Base-by-base conservation (phyloP, 2,113 vertebrate genomes). In the Chelonoidis abingdonii region DNA sequence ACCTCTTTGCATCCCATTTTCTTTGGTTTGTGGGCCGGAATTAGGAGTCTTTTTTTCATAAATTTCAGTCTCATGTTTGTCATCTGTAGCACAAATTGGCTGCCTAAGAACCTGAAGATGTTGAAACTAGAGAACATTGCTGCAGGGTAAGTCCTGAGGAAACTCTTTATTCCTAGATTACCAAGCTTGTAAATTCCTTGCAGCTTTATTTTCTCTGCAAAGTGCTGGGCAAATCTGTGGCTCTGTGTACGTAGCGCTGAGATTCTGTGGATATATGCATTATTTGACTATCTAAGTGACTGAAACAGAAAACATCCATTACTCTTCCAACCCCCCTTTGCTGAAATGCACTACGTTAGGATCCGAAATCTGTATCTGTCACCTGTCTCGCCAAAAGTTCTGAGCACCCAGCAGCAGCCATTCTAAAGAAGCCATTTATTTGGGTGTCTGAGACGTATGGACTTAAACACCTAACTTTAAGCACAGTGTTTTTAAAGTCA, bases 21-120 rank as follows among this genome's bases (percentile, higher is more conserved):
- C 93, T 95, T 35, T 22, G 92, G 83, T 94, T 94, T 80, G 31
- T 10, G 11, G 89, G 62, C 41, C 62, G 86, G 90, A 89, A 92
- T 92, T n/a, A 92, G 84, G 89, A 86, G 87, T 95, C 93, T 79
- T 44, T 44, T 84, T 84, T 72, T 88, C 62, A 80, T 86, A 90
- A 89, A 92, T 85, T 92, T 92, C 84, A 78, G 16, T 78, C 81
- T 95, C 47, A 19, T 56, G 44, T 78, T 50, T 89, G 22, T 81
- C 22, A 80, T 59, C 27, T n/a, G 3, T 12, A 52, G 27, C 75
- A 27, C 50, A 89, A 90, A 92, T 93, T 3, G 1, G 9, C 38
- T 41, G n/a, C 19, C 19, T 75, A 24, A 41, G 38, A 75, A 92
- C 25, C 4, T 22, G 38, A 27, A 62, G 83, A 87, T 85, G 57